phyloP scores from a whole-genome alignment of 2,888 invertebrate species.

The Eupithecia pulchellata region DNA sequence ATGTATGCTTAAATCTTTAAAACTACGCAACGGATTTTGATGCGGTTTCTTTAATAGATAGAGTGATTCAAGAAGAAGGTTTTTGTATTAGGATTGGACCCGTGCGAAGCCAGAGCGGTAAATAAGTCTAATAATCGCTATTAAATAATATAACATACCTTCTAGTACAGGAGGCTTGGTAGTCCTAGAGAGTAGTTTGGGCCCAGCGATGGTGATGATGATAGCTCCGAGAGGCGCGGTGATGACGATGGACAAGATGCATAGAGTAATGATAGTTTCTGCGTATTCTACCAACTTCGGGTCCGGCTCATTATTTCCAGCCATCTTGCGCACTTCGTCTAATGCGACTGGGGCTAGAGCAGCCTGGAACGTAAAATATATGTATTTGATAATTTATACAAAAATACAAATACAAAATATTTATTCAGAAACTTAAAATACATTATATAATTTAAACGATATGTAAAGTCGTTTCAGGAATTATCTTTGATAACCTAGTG shows the following conservation, averaged over 20 bases:
- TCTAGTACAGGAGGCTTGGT: conserved; percentile 88
- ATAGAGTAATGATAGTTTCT: conserved; percentile 89
- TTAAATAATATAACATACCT: no score
- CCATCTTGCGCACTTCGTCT: conserved; percentile 84
- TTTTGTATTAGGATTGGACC: no score
- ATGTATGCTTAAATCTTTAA: no score
- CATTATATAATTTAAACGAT: no score
- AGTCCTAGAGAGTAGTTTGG: conserved; percentile 91
- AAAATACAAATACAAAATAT: no score
- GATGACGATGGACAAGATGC: conserved; percentile 92
- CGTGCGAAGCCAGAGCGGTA: no score
- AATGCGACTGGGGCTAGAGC: conserved; percentile 92
- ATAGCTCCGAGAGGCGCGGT: conserved; percentile 94
- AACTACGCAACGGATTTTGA: no score
- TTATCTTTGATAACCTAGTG: background rate
- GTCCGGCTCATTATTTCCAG: conserved; percentile 57
- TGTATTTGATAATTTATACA: background rate
- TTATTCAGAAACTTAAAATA: no score
- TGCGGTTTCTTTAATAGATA: no score
- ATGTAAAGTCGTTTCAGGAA: background rate
- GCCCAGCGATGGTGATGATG: conserved; percentile 91
- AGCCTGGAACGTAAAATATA: conserved; percentile 79
- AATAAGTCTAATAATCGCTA: no score
- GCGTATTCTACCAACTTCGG: conserved; percentile 87
- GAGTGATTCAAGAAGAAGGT: no score